Evolutionary conservation across 1,140 invertebrate genomes (phyloP).

Genomic region (Pseudobourletiella spinata): DNA sequence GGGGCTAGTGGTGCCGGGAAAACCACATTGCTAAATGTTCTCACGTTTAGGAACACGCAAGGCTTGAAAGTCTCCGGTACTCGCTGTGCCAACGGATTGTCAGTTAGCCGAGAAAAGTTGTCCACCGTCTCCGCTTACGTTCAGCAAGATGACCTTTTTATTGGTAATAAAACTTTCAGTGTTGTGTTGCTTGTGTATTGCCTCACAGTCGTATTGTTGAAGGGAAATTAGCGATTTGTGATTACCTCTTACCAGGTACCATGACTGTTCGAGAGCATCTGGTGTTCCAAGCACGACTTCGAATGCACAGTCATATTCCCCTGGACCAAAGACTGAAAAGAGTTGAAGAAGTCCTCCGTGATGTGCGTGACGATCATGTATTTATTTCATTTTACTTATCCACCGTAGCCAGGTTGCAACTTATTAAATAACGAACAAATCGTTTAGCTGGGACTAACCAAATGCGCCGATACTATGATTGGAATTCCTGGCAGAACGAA

Average conservation of each 20-base stretch:
- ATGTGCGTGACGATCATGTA: conserved; percentile 49
- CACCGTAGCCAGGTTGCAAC: not conserved
- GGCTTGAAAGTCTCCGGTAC: conserved; percentile 18
- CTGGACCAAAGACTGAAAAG: conserved; percentile 63
- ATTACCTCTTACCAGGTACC: conserved; percentile 61
- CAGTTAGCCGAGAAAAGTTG: conserved; percentile 38
- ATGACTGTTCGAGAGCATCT: conserved; percentile 75
- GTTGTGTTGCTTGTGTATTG: conserved; percentile 48
- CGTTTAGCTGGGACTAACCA: conserved; percentile 59
- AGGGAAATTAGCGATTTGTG: conserved; percentile 60
- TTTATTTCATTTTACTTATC: not conserved
- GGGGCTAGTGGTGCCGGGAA: conserved; percentile 23
- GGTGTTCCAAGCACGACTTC: conserved; percentile 66
- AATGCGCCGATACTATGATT: conserved; percentile 79
- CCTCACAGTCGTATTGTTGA: conserved; percentile 49
- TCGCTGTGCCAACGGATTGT: conserved; percentile 34
- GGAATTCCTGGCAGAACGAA: conserved; percentile 74
- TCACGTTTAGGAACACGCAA: conserved; percentile 45
- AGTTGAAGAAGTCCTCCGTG: conserved; percentile 81
- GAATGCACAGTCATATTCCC: conserved; percentile 76
- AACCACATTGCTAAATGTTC: conserved; percentile 48
- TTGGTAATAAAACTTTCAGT: conserved; percentile 86
- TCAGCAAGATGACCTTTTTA: conserved; percentile 87
- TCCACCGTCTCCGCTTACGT: conserved; percentile 69
- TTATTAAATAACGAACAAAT: not conserved